Base-by-base conservation (phyloP, 2,113 vertebrate genomes). In the Heptranchias perlo region DNA sequence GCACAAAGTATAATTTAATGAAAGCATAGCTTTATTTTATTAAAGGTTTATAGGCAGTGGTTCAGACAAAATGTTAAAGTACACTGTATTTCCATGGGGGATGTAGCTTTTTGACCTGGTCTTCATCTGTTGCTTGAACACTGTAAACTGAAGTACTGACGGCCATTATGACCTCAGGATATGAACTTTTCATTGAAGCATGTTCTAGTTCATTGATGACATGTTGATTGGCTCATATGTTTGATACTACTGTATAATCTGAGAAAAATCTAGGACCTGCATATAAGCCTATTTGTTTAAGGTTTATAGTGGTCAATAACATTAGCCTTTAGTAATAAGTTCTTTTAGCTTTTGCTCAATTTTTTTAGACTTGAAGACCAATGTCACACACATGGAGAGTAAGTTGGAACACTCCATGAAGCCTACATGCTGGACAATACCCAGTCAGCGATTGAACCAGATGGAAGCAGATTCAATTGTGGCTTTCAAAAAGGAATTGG, bases 1-100 rank as follows among this genome's bases (percentile, higher is more conserved):
- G 89, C 89, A 93, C 89, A 93, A 62, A 39, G 89, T 62, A 93
- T 39, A 64, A 93, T 39, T 93, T 82, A 44, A 82, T 82, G 18
- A 82, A 44, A 82, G 78, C 78, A 44, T 39, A 39, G 14, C 69
- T 82, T 82, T 93, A 93, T 93, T 93, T 93, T 64, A 58, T 93
- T 93, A 62, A 64, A 23, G 89, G 54, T 62, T 93, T 93, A 93
- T 62, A 54, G 54, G 54, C 31, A 61, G 89, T 92, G n/a, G 89
- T 39, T 93, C n/a, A 44, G 58, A 39, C 16, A 62, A 62, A 93
- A 93, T 64, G 58, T 64, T 93, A 93, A 62, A 62, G n/a, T 93
- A 18, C 58, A 62, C 5, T 93, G 35, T 11, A 92, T 93, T 93
- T 93, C 58, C 61, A 64, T 93, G 13, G 87, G n/a, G 31, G 87